A percentile compares a stretch with the other conserved stretches of the same genome.
These are phyloP conservation scores for Hermetia illucens DNA, from an alignment of 1,140 invertebrate species.

Conservation along the genomic window DNA sequence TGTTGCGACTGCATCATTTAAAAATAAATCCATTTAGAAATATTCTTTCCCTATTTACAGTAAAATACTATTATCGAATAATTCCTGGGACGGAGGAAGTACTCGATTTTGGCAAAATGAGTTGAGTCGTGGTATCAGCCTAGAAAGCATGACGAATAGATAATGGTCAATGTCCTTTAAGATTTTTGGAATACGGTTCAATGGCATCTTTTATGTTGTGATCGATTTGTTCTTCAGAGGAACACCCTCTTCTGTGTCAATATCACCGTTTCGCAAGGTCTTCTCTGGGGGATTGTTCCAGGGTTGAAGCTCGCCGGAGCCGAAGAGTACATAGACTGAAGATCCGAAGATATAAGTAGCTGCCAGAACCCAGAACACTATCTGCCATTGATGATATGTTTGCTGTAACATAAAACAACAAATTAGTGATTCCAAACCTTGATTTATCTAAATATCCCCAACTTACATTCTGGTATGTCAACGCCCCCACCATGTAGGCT, in stretches of 20 bases:
- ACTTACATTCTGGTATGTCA: constrained; percentile 60
- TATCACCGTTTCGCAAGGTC: constrained; percentile 14
- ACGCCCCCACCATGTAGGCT: constrained; percentile 64
- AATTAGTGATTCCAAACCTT: constrained; percentile 2
- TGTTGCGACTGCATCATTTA: no score
- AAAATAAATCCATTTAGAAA: no score
- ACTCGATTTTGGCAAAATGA: no score
- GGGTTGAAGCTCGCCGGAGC: constrained; percentile 51
- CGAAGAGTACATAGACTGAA: constrained; percentile 49
- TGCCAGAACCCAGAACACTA: constrained; percentile 70
- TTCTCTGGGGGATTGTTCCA: constrained; percentile 30
- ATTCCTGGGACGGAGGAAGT: no score
- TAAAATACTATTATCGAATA: no score
- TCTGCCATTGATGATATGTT: constrained; percentile 63
- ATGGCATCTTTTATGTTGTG: no score
- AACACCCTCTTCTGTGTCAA: constrained; percentile 22
- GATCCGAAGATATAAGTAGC: constrained; percentile 55
- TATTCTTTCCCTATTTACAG: no score
- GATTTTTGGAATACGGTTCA: no score
- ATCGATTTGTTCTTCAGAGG: constrained; percentile 20
- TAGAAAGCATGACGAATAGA: no score
- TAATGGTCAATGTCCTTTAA: no score
- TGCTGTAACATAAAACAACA: constrained; percentile 36
- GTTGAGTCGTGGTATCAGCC: no score
- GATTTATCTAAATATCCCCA: neutral